Evolutionary conservation across 2,797 vertebrate species (phyloP), one percentile per base, ranked within the genome.

Genomic region (Oryzias dopingdopingensis): DNA sequence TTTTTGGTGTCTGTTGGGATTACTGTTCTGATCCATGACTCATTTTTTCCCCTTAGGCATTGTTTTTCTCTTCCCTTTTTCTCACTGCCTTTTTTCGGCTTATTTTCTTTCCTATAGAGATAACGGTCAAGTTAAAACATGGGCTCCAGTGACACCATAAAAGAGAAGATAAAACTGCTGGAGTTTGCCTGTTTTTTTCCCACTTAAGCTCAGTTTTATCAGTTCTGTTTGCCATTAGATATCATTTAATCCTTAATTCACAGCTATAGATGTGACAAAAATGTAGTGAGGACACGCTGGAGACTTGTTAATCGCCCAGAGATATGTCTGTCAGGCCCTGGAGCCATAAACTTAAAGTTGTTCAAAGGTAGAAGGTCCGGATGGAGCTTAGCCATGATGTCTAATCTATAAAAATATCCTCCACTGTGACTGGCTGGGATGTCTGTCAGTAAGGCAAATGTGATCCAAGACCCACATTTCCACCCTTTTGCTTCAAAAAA

Each of bases 371-470:
- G 50, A 57, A 49, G 52, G 59, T 6, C n/a, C 67, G 43, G 46
- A 40, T 2, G 51, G 42, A 56, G 45, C 54, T 72, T 50, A 57
- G 51, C 22, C 0, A 29, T 48, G 46, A 57, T 65, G 66, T 69
- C 46, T 23, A 15, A 46, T n/a, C 44, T 6, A 13, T 41, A 56
- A 49, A 56, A 68, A 57, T 66, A 45, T 65, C 46, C 50, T 3
- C n/a, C 12, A 17, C 45, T 37, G 51, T 44, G 56, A 74, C 24
- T 42, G 59, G 52, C 46, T 4, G 10, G 0, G 14, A 10, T 56
- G 60, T 57, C 59, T 72, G 52, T 52, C 26, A 59, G 59, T 74
- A 42, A 42, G 26, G n/a, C 15, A 23, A 44, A 48, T 23, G 12
- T 37, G 40, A 14, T 10, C 32, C 32, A 37, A 37, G 32, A 37